These are phyloP conservation scores for Heliconius charithonia DNA, from an alignment of 2,888 invertebrate genomes.

Conservation along the genomic window DNA sequence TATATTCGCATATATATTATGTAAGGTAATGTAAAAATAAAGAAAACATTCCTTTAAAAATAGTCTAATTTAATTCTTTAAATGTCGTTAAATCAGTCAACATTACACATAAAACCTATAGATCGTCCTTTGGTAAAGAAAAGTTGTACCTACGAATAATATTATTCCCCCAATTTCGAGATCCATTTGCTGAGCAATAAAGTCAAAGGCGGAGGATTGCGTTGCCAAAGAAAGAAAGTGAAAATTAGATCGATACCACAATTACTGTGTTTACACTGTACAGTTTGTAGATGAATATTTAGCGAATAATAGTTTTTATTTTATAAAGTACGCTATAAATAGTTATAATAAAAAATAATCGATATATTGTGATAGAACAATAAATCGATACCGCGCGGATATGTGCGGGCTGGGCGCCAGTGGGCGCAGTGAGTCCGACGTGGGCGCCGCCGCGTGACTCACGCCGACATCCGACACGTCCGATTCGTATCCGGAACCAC, in stretches of 20 bases:
- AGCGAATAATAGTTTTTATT: background rate
- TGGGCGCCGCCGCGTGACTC: conserved; percentile 78
- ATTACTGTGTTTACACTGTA: background rate
- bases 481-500: conserved; percentile 83
- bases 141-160: too few species aligned
- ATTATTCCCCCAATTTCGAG: background rate
- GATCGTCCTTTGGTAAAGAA: too few species aligned
- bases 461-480: conserved; percentile 84
- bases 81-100: background rate
- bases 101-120: background rate
- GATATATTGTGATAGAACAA: conserved; percentile 44
- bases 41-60: background rate
- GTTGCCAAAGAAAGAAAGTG: background rate
- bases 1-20: too few species aligned
- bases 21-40: background rate
- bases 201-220: background rate
- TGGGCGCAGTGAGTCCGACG: conserved; percentile 60
- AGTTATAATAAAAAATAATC: conserved; percentile 27
- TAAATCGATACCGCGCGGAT: conserved; percentile 46
- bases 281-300: background rate
- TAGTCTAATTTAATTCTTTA: background rate
- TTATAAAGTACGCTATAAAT: background rate
- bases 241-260: background rate
- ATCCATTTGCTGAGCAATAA: background rate
- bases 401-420: conserved; percentile 55